phyloP scores from a whole-genome alignment of 2,888 invertebrate genomes.

The Thymelicus lineola region DNA sequence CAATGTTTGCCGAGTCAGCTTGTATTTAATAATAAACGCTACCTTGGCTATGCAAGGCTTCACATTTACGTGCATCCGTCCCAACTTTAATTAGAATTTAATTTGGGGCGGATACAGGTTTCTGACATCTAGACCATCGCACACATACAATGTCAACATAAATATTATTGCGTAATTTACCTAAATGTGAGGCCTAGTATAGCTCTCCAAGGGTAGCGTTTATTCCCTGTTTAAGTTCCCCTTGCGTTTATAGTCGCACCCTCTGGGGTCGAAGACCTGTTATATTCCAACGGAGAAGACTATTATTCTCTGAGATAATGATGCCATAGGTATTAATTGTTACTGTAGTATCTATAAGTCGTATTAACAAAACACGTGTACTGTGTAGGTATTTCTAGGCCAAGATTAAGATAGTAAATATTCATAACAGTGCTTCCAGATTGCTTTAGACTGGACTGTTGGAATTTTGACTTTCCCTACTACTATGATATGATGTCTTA shows the following conservation, averaged over 20 bases:
- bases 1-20: too few species aligned
- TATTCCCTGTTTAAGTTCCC: conserved; percentile 3
- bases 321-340: neutral
- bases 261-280: conserved; percentile 6
- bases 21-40: too few species aligned
- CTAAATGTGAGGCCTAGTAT: neutral
- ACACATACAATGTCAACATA: neutral
- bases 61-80: too few species aligned
- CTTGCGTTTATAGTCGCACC: neutral
- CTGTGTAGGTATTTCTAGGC: neutral
- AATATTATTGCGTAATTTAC: neutral
- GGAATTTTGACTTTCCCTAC: too few species aligned
- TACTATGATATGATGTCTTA: too few species aligned
- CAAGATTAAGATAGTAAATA: neutral
- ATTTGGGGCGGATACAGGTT: too few species aligned
- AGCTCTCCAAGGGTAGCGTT: neutral
- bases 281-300: neutral
- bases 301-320: neutral
- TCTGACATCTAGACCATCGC: too few species aligned
- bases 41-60: too few species aligned
- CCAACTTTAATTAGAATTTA: too few species aligned
- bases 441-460: too few species aligned
- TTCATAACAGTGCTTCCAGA: too few species aligned
- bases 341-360: neutral
- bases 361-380: too few species aligned